Evolutionary conservation across 2,888 invertebrate genomes (phyloP).

Genomic region (Agrotis ipsilon): DNA sequence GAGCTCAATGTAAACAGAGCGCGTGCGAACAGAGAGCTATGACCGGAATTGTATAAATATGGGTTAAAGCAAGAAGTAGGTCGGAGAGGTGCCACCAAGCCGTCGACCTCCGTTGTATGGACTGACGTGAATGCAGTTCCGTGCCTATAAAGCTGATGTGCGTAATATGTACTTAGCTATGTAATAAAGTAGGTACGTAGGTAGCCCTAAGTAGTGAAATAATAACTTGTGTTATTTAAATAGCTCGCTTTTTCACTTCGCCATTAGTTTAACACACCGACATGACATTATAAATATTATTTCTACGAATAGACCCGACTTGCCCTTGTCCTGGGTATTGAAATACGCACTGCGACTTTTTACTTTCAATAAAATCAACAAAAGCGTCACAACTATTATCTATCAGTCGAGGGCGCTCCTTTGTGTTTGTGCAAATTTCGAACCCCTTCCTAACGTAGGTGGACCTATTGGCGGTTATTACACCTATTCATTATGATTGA

Average conservation of each 20-base stretch:
- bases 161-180: conserved; percentile 7
- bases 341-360: conserved; percentile 76
- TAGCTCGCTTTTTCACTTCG: conserved; percentile 20
- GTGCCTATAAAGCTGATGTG: conserved; percentile 17
- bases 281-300: conserved; percentile 28
- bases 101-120: conserved; percentile 57
- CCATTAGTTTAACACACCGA: conserved; percentile 18
- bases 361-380: conserved; percentile 56
- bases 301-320: conserved; percentile 30
- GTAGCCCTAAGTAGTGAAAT: not conserved
- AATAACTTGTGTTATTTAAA: conserved; percentile 28
- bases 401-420: conserved; percentile 51
- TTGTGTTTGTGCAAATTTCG: conserved; percentile 34
- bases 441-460: conserved; percentile 5
- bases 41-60: conserved; percentile 68
- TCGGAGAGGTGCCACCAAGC: conserved; percentile 69
- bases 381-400: conserved; percentile 18
- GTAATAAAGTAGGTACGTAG: not conserved
- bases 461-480: not conserved
- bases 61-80: conserved; percentile 73
- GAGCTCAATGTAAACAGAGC: conserved; percentile 48
- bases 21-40: conserved; percentile 43
- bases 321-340: conserved; percentile 67
- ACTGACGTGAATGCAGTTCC: conserved; percentile 15
- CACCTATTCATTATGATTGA: conserved; percentile 12